Evolutionary conservation across 2,113 vertebrate genomes (phyloP), one percentile per base, ranked within the genome.

Genomic region (Hippocampus abdominalis): DNA sequence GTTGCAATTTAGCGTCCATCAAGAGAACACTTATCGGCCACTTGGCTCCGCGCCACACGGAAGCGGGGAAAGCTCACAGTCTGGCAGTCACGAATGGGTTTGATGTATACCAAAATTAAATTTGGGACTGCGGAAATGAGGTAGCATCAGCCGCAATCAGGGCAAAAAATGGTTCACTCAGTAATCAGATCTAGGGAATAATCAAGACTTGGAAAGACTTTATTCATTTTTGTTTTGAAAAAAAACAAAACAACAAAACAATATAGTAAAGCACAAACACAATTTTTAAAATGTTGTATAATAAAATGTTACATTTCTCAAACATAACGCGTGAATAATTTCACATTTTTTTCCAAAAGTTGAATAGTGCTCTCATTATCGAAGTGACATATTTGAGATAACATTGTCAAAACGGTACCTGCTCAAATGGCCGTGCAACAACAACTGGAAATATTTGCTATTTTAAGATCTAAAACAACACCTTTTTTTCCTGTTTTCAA

Each of bases 1-100:
- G 27, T 74, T 82, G 72, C 73, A 67, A 75, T 80, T 87, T 82
- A 75, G 27, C 39, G 49, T 68, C 78, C 40, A 36, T 81, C 78
- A 49, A 54, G 64, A 74, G 66, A 80, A 81, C 72, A 72, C 79
- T 74, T 76, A 85, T 82, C 70, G 61, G 27, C 67, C 70, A 60
- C 75, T 79, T 73, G 75, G 79, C 78, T 76, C 10, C 61, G 68
- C 67, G 75, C 73, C 78, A 64, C 40, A 7, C 20, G 69, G 71
- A 75, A 68, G 64, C 29, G 46, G 51, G 25, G 40, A 27, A 39
- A 46, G 59, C 60, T 59, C 59, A 65, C 70, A 57, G 68, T 49
- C 60, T 56, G 75, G 83, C 83, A 82, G 69, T 80, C 74, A 80
- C 48, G 27, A 79, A 72, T 53, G 68, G 16, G 29, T 61, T 46